These are phyloP conservation scores for Thunnus albacares DNA, from an alignment of 2,797 vertebrate species.

Conservation along the genomic window DNA sequence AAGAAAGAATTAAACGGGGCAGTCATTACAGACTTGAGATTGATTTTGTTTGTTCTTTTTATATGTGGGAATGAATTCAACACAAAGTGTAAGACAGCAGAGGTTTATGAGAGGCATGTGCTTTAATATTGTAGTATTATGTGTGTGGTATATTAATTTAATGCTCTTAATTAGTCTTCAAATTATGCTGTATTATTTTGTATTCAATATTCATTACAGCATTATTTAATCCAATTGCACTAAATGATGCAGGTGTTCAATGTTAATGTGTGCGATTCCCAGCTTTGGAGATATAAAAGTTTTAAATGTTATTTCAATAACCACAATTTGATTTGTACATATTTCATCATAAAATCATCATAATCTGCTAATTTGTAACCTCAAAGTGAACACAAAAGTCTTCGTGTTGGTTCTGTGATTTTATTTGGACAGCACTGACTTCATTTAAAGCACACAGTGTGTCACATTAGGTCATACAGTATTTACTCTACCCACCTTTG, in stretches of 20 bases:
- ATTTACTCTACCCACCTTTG: slow-evolving; percentile 67
- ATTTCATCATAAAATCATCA: background rate
- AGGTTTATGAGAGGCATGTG: background rate
- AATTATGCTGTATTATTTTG: too few species aligned
- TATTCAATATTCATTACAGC: too few species aligned
- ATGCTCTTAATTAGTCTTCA: too few species aligned
- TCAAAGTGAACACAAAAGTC: background rate
- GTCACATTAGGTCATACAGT: background rate
- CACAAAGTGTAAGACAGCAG: background rate
- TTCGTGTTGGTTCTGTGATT: background rate
- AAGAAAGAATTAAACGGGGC: background rate
- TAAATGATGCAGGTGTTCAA: background rate
- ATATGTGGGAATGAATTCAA: background rate
- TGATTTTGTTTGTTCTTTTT: background rate
- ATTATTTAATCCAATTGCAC: background rate
- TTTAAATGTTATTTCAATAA: too few species aligned
- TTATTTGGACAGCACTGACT: background rate
- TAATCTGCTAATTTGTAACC: background rate
- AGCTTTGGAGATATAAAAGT: too few species aligned
- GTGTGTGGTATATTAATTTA: background rate
- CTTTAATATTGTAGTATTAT: too few species aligned
- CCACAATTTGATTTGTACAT: background rate
- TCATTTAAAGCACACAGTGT: background rate
- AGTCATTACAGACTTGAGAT: background rate
- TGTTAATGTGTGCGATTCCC: too few species aligned